Base-by-base conservation (phyloP, 2,888 invertebrate species). In the Phengaris arion region DNA sequence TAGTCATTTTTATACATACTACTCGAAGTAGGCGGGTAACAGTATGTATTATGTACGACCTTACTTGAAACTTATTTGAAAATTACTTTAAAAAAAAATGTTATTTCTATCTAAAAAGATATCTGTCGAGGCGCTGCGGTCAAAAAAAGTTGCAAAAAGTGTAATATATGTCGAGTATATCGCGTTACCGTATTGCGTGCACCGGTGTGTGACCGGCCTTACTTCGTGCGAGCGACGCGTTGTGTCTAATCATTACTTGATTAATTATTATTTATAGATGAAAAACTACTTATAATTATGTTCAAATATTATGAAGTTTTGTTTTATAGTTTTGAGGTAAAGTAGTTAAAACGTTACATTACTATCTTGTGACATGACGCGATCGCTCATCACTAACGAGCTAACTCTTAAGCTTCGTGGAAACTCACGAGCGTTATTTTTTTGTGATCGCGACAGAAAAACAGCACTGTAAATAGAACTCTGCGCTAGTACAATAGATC, bases 371-470 rank as follows among this genome's bases (percentile, higher is more conserved):
- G 59, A 9, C 15, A 22, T 15, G 64, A 64, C 64, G 64, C 45
- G 64, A 10, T 64, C 64, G 64, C 12, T 64, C 35, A 4, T 22
- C 13, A 15, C 22, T 52, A 72, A 72, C 72, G 54, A 8, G 35
- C 22, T 70, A 70, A 70, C 45, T 54, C 35, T 72, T 72, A 72
- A 45, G 72, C 22, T 22, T 0, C 22, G 22, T 22, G n/a, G n/a
- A n/a, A n/a, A n/a, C n/a, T n/a, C 22, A 22, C 22, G 22, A 22
- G 22, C 22, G 22, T 22, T 22, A 22, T 22, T 0, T 22, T 22
- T 22, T 22, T 22, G 22, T 22, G 22, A 1, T 22, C 22, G 22
- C 22, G 22, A 22, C 22, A 22, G 22, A 22, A 22, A 22, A 22
- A 22, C 22, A 22, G 22, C 22, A 22, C 22, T 22, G 22, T 22